Conservation (phyloP, 1,140 invertebrate species). For the Pissodes strobi region DNA sequence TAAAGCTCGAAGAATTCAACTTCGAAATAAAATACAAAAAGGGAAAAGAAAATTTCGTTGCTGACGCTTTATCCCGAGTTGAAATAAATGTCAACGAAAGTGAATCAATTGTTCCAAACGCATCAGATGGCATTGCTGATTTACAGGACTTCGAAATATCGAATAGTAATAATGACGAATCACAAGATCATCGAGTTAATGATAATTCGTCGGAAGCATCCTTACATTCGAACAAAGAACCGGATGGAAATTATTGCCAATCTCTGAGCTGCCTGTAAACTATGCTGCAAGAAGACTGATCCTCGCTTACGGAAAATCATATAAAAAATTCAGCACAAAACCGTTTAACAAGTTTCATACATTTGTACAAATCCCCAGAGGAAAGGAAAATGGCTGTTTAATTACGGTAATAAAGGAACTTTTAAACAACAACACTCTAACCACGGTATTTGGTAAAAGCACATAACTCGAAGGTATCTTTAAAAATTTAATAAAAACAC, state of each 20-base stretch:
- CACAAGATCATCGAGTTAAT: slow-evolving; percentile 25
- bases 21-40: slow-evolving; percentile 48
- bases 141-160: slow-evolving; percentile 6
- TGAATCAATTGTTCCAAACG: slow-evolving; percentile 23
- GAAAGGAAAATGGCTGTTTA: too few species aligned
- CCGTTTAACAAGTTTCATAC: slow-evolving; percentile 11
- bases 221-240: slow-evolving; percentile 30
- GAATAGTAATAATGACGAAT: too few species aligned
- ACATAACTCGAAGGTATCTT: too few species aligned
- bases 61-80: slow-evolving; percentile 47
- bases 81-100: slow-evolving; percentile 11
- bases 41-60: slow-evolving; percentile 46
- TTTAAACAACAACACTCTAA: too few species aligned
- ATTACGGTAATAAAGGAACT: too few species aligned
- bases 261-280: slow-evolving; percentile 27
- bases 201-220: slow-evolving; percentile 22
- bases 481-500: too few species aligned
- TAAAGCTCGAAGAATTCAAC: too few species aligned
- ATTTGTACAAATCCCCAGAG: too few species aligned
- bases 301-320: neutral
- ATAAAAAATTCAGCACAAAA: neutral
- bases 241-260: neutral
- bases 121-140: neutral
- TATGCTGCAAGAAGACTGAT: slow-evolving; percentile 1
- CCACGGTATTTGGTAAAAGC: too few species aligned